Base-by-base conservation (phyloP, 1,140 invertebrate genomes). In the Caenorhabditis latens region DNA sequence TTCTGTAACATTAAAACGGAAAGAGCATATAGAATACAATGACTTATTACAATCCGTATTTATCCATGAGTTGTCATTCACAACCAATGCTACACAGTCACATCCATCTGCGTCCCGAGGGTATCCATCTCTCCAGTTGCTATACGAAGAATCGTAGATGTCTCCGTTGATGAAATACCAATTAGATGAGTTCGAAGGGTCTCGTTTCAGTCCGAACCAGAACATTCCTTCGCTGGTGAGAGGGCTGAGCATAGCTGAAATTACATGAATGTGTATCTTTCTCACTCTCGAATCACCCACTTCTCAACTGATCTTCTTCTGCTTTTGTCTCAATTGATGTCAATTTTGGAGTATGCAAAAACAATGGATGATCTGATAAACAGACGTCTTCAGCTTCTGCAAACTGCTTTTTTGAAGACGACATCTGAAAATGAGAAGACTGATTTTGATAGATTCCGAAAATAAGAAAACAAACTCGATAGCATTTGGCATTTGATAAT, bases 121-220 rank as follows among this genome's bases (percentile, higher is more conserved):
- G 46, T 71, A 71, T 19, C 65, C 65, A 21, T 43, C 40, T 46
- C 65, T 14, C 65, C 65, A 71, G 4, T 71, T 71, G 1, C 9
- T 14, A 46, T 71, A 71, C 11, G 40, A 43, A 7, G 65, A 11
- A 71, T 71, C 65, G 19, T 71, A 71, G 14, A n/a, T 19, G 14
- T 71, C 65, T 71, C 65, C 65, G 16, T 71, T 71, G 16, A 71
- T 71, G 19, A 71, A 71, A 71, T 71, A 46, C 65, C 65, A 71
- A 46, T 71, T 71, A 8, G 65, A 19, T 1, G 65, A 71, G 42
- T 71, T 71, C 9, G 40, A 8, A 2, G 65, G 65, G n/a, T 71
- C 65, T 13, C 65, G 65, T 71, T 71, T 71, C 19, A 71, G 42
- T n/a, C 65, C 65, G 14, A 71, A 71, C 65, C 65, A 71, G n/a